Base-by-base conservation (phyloP, 2,888 invertebrate genomes). In the Oxytorus armatus region DNA sequence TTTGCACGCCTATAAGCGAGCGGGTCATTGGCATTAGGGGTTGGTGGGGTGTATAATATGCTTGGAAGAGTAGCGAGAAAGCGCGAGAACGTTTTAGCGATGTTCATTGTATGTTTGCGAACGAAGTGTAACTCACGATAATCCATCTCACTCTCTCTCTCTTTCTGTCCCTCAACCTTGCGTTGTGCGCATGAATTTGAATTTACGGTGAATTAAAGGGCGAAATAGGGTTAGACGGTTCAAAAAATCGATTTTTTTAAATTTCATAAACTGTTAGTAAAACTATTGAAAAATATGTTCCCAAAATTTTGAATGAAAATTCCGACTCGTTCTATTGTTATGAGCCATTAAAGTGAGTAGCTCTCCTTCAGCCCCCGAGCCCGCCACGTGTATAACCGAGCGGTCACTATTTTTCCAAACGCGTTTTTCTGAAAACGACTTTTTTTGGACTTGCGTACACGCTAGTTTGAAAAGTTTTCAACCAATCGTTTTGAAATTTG, bases 21-120 rank as follows among this genome's bases (percentile, higher is more conserved):
- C 89, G 88, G 91, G 91, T 91, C 91, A 90, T 91, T 91, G 91
- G 91, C 91, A 89, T 88, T 89, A 87, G 87, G 88, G 89, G 89
- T 89, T 89, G 87, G 87, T 86, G 87, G 86, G 86, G 88, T 87
- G 86, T 85, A 83, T 85, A 86, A 86, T 85, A 85, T 85, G 82
- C 14, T 49, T 18, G 73, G 49, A 42, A 74, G 65, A 63, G 63
- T 25, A 61, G 61, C 61, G 72, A 69, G 69, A 47, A 33, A 69
- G 47, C 65, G 59, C 25, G 55, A 66, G 33, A 53, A 55, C 36
- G 36, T 72, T 57, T 65, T 66, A 42, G 51, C 68, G 61, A 63
- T 77, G 55, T 77, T 77, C 72, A 79, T 77, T 77, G 77, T 77
- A 16, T 51, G 42, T 66, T 65, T 66, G 53, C 63, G n/a, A 70